Base-by-base conservation (phyloP, 2,113 vertebrate genomes). In the Brachyhypopomus gauderio region DNA sequence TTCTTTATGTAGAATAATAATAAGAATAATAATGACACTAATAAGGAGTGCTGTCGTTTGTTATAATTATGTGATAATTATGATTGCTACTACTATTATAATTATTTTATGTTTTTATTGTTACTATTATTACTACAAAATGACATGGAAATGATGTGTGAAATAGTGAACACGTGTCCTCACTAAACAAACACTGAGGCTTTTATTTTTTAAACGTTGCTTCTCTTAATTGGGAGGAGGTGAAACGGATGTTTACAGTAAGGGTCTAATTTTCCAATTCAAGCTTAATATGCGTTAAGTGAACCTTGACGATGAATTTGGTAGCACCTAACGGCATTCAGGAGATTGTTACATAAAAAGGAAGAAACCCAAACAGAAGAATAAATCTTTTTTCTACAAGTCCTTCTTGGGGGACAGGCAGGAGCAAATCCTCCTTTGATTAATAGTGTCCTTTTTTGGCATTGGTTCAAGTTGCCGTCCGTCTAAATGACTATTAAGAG, bases 401-500 rank as follows among this genome's bases (percentile, higher is more conserved):
- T 52, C 5, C 12, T 12, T 52, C 14, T 52, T 52, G 78, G 34
- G 62, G 82, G 20, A 30, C 48, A 41, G 66, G n/a, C 67, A 11
- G 12, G 41, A 9, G 9, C 9, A 52, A 12, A 52, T 70, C 75
- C 60, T 80, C 62, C 62, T 77, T 82, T 84, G 80, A 92, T 90
- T 91, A 90, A 89, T 81, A 76, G 75, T 82, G 84, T 89, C 88
- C 85, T 87, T 77, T n/a, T 77, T 62, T 86, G 83, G 83, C 85
- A 81, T 75, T 22, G 78, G 76, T 73, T 88, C 87, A 88, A 87
- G 38, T 36, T 38, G 84, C 83, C 74, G 38, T 76, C 72, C 1
- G 22, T 34, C 89, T 85, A 87, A 91, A 88, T 86, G 77, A 89
- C 84, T 81, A 91, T 90, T 88, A 88, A 87, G 85, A 82, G 82